Conservation (phyloP, 1,140 invertebrate genomes). For the Penaeus japonicus region DNA sequence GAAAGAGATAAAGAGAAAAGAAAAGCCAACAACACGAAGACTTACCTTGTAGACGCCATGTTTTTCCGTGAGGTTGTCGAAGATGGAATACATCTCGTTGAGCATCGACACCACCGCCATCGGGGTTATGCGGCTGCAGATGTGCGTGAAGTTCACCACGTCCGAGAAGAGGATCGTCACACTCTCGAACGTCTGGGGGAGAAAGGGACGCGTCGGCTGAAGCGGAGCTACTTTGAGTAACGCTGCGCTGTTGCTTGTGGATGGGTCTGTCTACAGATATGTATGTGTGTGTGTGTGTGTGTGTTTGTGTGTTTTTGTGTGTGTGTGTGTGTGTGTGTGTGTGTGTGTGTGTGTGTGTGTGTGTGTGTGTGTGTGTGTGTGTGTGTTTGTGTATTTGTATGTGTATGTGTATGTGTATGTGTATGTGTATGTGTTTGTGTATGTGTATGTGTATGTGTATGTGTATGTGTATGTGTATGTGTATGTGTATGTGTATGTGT, state of each 20-base stretch:
- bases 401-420: neutral
- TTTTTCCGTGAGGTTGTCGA: slow-evolving; percentile 88
- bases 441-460: neutral
- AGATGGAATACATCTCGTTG: slow-evolving; percentile 93
- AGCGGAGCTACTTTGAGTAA: neutral
- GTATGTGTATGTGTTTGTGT: neutral
- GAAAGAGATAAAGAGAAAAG: slow-evolving; percentile 3
- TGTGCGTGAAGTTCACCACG: slow-evolving; percentile 95
- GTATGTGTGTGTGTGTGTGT: too few species aligned
- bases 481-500: neutral
- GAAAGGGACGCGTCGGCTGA: slow-evolving; percentile 24
- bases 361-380: neutral
- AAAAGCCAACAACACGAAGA: neutral
- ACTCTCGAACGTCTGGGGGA: slow-evolving; percentile 86
- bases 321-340: neutral
- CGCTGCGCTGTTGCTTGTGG: neutral
- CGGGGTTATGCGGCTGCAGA: slow-evolving; percentile 93
- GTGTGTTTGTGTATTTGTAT: neutral
- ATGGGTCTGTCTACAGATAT: too few species aligned
- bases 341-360: neutral
- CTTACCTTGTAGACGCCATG: slow-evolving; percentile 93
- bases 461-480: neutral
- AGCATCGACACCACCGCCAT: slow-evolving; percentile 68
- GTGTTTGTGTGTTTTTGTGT: too few species aligned
- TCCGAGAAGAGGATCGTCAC: slow-evolving; percentile 97